A percentile compares a stretch with the other conserved stretches of the same genome.
Evolutionary conservation across 2,797 vertebrate genomes (phyloP).

Genomic region (Taenioides sp.): DNA sequence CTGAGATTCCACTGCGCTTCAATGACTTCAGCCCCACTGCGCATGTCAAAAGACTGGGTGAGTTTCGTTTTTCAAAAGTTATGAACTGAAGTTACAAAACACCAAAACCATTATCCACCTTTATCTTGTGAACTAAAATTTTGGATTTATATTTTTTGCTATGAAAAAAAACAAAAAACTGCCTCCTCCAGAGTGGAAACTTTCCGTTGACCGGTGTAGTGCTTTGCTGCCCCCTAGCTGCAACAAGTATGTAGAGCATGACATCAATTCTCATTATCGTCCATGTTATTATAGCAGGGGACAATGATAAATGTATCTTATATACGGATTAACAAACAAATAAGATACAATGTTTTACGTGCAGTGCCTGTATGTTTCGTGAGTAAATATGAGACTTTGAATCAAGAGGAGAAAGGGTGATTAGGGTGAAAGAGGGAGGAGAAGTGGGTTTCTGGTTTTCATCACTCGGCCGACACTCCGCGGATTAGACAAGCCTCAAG

Average conservation of each 20-base stretch:
- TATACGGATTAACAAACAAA: not conserved
- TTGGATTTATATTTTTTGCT: not conserved
- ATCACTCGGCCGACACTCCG: slow-evolving; percentile 21
- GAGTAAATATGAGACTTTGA: not conserved
- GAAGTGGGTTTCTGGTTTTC: slow-evolving; percentile 17
- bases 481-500: not conserved
- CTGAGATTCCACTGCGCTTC: slow-evolving; percentile 68
- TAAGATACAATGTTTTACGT: not conserved
- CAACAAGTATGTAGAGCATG: not conserved
- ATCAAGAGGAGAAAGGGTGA: slow-evolving; percentile 4
- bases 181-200: not conserved
- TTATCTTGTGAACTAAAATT: not conserved
- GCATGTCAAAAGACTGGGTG: slow-evolving; percentile 13
- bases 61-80: not conserved
- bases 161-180: not conserved
- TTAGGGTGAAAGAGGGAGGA: not conserved
- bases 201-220: slow-evolving; percentile 4
- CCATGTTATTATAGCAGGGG: not conserved
- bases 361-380: not conserved
- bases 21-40: slow-evolving; percentile 42
- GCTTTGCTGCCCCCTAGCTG: slow-evolving; percentile 69
- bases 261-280: not conserved
- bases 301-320: not conserved
- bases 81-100: not conserved
- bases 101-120: not conserved